Evolutionary conservation across 92 coral and sea anemone genomes (phyloP).

Genomic region (Zoanthus sansibaricus): DNA sequence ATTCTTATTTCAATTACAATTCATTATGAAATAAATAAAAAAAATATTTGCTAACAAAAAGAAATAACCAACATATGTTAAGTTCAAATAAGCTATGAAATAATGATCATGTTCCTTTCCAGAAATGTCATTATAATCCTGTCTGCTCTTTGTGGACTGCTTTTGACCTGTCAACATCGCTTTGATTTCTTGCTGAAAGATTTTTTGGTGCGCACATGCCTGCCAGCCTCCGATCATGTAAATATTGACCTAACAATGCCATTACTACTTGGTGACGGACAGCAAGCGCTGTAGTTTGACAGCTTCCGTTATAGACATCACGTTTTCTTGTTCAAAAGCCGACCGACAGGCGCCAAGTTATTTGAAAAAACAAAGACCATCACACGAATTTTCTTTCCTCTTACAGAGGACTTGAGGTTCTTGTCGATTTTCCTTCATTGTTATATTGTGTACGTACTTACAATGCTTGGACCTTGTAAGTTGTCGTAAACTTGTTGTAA

Average conservation of each 20-base stretch:
- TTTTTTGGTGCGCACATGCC: conserved; percentile 20
- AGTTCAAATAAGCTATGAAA: not conserved
- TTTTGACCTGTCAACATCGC: not conserved
- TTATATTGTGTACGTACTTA: not conserved
- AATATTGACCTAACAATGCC: conserved; percentile 27
- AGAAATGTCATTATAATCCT: not conserved
- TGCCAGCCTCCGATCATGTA: conserved; percentile 9
- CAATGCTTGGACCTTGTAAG: not conserved
- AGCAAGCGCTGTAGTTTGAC: not conserved
- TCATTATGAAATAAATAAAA: no score
- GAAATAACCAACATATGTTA: not conserved
- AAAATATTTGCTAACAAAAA: not conserved
- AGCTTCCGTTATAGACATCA: conserved; percentile 42
- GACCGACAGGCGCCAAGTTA: conserved; percentile 28
- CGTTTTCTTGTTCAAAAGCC: not conserved
- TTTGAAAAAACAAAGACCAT: conserved; percentile 20
- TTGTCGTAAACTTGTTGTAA: not conserved
- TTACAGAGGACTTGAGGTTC: not conserved
- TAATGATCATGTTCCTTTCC: not conserved
- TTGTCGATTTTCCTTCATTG: not conserved
- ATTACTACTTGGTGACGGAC: conserved; percentile 7
- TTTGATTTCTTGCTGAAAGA: conserved; percentile 12
- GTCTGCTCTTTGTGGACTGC: not conserved
- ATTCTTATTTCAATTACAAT: not conserved
- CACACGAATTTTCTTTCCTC: not conserved